Percentiles rank a stretch among this genome's conserved stretches.
Conservation (phyloP, 2,113 vertebrate species). For the Mungos mungo region DNA sequence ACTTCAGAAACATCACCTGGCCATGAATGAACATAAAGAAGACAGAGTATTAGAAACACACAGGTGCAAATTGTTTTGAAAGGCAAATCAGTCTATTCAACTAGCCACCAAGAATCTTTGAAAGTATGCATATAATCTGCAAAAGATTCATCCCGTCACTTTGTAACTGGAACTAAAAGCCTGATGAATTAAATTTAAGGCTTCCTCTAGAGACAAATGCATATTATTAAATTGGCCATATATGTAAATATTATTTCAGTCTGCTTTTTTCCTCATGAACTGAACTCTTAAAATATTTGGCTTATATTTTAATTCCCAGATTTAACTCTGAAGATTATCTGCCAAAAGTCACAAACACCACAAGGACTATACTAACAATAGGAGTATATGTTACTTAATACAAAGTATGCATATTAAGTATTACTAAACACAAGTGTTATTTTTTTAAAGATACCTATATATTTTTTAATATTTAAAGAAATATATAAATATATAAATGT, state of each 20-base stretch:
- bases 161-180: slow-evolving; percentile 34
- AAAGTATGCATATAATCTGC: neutral
- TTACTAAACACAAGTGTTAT: neutral
- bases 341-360: neutral
- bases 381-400: neutral
- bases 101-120: neutral
- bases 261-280: neutral
- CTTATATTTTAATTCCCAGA: neutral
- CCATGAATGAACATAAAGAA: neutral
- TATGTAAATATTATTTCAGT: slow-evolving; percentile 14
- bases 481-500: neutral
- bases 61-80: neutral
- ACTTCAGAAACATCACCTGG: neutral
- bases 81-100: neutral
- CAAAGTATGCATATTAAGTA: neutral
- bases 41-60: neutral
- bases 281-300: slow-evolving; percentile 22
- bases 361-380: neutral
- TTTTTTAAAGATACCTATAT: neutral
- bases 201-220: neutral
- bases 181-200: neutral
- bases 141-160: slow-evolving; percentile 8
- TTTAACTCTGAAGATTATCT: slow-evolving; percentile 45
- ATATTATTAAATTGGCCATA: slow-evolving; percentile 52
- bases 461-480: neutral